Evolutionary conservation across 2,888 invertebrate genomes (phyloP).

Genomic region (Synergus umbraculus): DNA sequence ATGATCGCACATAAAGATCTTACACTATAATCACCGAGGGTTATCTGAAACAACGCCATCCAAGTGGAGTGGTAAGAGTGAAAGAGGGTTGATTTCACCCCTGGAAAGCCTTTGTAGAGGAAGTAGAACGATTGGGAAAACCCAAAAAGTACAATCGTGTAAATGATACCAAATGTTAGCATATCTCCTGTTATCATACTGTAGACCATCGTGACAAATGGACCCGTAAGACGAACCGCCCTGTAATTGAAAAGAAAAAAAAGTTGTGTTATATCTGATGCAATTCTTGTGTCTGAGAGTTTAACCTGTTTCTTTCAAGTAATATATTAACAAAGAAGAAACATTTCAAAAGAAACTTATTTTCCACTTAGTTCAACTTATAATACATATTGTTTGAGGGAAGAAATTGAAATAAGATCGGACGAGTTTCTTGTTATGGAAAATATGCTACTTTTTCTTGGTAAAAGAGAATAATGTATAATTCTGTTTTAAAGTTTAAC

Average conservation of each 20-base stretch:
- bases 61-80: constrained; percentile 93
- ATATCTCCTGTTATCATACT: constrained; percentile 99
- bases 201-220: constrained; percentile 99
- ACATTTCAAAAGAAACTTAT: constrained; percentile 12
- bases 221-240: constrained; percentile 95
- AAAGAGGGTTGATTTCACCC: constrained; percentile 88
- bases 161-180: constrained; percentile 98
- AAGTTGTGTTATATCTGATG: neutral
- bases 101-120: constrained; percentile 93
- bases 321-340: constrained; percentile 9
- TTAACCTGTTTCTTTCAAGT: neutral
- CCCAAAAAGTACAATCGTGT: constrained; percentile 94
- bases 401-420: neutral
- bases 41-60: constrained; percentile 99
- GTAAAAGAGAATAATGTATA: neutral
- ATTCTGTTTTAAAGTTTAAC: neutral
- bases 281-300: neutral
- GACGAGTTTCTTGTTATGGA: neutral
- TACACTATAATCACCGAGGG: constrained; percentile 98
- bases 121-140: constrained; percentile 98
- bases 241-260: constrained; percentile 78
- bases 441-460: neutral
- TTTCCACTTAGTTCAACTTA: constrained; percentile 10
- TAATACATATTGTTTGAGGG: constrained; percentile 2
- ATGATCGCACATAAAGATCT: constrained; percentile 70